Evolutionary conservation across 2,113 vertebrate species (phyloP), one percentile per base, ranked within the genome.

Genomic region (Hemiprocne comata): DNA sequence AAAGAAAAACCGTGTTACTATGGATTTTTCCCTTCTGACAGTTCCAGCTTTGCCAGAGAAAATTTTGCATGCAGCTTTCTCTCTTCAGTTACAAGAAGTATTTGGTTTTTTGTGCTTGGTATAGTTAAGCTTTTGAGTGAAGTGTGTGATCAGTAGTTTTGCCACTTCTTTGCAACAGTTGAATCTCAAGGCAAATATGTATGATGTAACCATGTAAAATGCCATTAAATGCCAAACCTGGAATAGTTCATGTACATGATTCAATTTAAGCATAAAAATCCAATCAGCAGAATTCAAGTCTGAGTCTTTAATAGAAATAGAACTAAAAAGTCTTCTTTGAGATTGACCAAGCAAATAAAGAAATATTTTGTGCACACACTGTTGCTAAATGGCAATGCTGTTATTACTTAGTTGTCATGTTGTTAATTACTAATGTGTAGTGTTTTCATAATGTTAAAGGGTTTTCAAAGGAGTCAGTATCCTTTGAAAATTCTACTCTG

Each of bases 11-110:
- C 98, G 98, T 85, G 98, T 97, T 97, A 99, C 99, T 89, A 94
- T 99, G 99, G 99, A 99, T 95, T 99, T 99, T 96, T 99, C 99
- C 87, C 97, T 99, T 88, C 98, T 99, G 83, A 98, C 98, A 71
- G 78, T 97, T 72, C 98, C 98, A 61, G 77, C 98, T 94, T 96
- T 98, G 94, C 97, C 96, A 93, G 98, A 99, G 95, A 97, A 96
- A 65, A 44, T 92, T 87, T 90, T 96, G 95, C 98, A 97, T 94
- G 95, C 97, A 60, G 78, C 89, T 91, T 91, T 97, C 75, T 89
- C 97, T 96, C 96, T 97, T 97, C 98, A 98, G 89, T 98, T 97
- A 97, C 98, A 95, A 92, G 97, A 98, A 98, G 97, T 97, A 94
- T 96, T 96, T 95, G 66, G 86, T 83, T 93, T 83, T 93, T 85